Conservation (phyloP, 2,888 invertebrate genomes). For the Tenthredo amoena region DNA sequence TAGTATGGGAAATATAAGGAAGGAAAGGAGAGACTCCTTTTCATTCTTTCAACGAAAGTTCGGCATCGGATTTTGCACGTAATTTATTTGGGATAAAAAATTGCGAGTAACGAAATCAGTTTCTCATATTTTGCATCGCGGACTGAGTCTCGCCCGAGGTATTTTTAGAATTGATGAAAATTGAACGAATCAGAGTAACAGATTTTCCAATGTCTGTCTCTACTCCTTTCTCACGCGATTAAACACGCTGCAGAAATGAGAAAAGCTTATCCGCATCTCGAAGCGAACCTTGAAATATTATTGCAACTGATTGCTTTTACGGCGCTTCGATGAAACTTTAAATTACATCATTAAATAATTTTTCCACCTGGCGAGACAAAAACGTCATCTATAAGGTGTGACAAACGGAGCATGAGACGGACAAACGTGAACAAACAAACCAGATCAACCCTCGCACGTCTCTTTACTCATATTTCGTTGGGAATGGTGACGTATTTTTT, state of each 20-base stretch:
- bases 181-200: conserved; percentile 23
- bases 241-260: conserved; percentile 5
- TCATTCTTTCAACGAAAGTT: neutral
- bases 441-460: neutral
- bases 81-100: neutral
- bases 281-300: neutral
- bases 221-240: neutral
- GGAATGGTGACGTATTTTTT: neutral
- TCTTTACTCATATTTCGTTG: neutral
- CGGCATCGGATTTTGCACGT: neutral
- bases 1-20: neutral
- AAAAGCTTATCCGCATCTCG: neutral
- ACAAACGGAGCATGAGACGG: conserved; percentile 7
- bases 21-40: neutral
- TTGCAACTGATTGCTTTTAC: conserved; percentile 12
- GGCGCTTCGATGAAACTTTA: conserved; percentile 14
- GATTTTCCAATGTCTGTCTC: neutral
- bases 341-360: conserved; percentile 43
- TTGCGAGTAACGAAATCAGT: neutral
- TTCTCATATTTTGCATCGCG: neutral
- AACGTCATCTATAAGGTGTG: conserved; percentile 10
- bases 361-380: conserved; percentile 34
- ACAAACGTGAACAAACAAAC: conserved; percentile 46
- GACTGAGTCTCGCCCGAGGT: neutral
- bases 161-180: conserved; percentile 13